Evolutionary conservation across 2,113 vertebrate genomes (phyloP).

Genomic region (Panthera tigris): DNA sequence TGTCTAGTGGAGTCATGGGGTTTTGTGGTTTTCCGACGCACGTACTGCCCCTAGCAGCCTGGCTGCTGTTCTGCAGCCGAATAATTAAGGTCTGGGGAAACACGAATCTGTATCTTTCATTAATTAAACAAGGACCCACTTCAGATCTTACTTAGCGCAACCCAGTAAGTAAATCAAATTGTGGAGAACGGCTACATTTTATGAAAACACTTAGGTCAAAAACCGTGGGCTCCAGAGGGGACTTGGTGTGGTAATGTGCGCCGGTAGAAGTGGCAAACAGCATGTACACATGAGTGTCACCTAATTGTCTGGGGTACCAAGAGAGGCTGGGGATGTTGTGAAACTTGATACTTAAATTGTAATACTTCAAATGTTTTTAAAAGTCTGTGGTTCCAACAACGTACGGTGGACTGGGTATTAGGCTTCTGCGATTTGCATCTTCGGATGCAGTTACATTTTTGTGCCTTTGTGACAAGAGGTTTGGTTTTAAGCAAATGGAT

Average conservation of each 20-base stretch:
- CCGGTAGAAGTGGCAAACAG: not conserved
- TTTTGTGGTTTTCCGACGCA: not conserved
- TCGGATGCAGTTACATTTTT: constrained; percentile 23
- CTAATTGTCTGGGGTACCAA: not conserved
- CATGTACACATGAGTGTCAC: not conserved
- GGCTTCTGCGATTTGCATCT: not conserved
- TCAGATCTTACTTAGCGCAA: not conserved
- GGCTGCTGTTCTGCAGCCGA: not conserved
- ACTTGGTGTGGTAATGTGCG: not conserved
- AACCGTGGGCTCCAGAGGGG: not conserved
- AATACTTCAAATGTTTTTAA: not conserved
- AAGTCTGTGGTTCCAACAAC: not conserved
- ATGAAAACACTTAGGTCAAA: not conserved
- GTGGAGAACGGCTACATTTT: not conserved
- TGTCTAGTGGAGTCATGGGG: not conserved
- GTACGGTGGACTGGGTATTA: not conserved
- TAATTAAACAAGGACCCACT: not conserved
- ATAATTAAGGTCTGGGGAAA: not conserved
- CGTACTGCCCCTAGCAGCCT: not conserved
- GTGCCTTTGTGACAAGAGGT: not conserved
- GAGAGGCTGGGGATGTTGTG: not conserved
- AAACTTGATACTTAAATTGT: constrained; percentile 1
- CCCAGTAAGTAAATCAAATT: not conserved
- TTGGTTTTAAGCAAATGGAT: not conserved
- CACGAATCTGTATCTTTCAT: not conserved